Base-by-base conservation (phyloP, 2,797 vertebrate genomes). In the Podargus strigoides region DNA sequence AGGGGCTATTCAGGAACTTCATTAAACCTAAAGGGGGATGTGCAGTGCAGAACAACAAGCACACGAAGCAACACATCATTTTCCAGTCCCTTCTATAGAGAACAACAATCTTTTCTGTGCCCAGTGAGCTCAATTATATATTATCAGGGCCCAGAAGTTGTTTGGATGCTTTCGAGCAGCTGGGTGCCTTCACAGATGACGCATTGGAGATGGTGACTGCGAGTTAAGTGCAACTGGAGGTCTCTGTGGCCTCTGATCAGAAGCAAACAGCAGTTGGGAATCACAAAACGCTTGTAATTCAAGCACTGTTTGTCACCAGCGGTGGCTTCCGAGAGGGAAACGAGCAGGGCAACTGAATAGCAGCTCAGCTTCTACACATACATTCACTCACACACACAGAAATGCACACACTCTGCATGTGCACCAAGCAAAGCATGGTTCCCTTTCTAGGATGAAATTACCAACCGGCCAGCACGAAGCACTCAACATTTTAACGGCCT, bases 151-250 rank as follows among this genome's bases (percentile, higher is more conserved):
- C 21, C 79, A 88, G 94, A 56, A 95, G 87, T 81, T 90, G 62
- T 66, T 68, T 78, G 94, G 85, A 83, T 77, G 89, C 90, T 94
- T 85, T 85, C 1, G 39, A 96, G 91, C 93, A 97, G 94, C 68
- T 94, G 96, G 93, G 66, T 92, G 94, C 92, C 86, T 73, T 67
- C 81, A 81, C 52, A 92, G 75, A 91, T 74, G 77, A 81, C n/a
- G n/a, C 76, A 72, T 70, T 78, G 94, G 89, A 66, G 77, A 59
- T 22, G 21, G 92, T 55, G 94, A 91, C 73, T 69, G 75, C 3
- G 46, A 93, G 92, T 94, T 93, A 95, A 96, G 83, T 86, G 90
- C 83, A 93, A 87, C 90, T 96, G 96, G 83, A 76, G 78, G 28
- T 91, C 84, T 88, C 87, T 90, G 44, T 55, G 69, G 93, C 78